Base-by-base conservation (phyloP, 2,113 vertebrate genomes). In the Cnemophilus loriae region DNA sequence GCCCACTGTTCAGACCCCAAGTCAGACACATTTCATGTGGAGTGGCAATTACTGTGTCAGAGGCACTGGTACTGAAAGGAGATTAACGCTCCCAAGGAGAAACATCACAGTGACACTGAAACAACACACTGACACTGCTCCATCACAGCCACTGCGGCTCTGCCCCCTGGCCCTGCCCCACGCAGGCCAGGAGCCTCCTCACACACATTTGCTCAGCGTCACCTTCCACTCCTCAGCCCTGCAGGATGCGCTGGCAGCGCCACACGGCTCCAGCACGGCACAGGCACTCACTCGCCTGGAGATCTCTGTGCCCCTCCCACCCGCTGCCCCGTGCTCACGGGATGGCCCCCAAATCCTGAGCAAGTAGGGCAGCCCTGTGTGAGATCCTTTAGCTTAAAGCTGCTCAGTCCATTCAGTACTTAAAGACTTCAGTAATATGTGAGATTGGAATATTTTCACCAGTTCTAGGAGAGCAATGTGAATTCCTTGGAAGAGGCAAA, bases 261-360 rank as follows among this genome's bases (percentile, higher is more conserved):
- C 71, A 61, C 6, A 4, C 0, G 1, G 47, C 39, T 37, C 10
- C 3, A 1, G 0, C 11, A 15, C 14, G 11, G 50, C 4, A 10
- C 39, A 15, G 21, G 28, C 33, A 53, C 41, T 7, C 8, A 15
- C 24, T 16, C 3, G 9, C 52, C 28, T 16, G 70, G 65, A 52
- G 63, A 56, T 14, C 50, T 53, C 73, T 27, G 27, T 46, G 69
- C 8, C 37, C 6, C 41, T 73, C 33, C 17, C 47, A 21, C 20
- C 44, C 0, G 0, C 20, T 19, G n/a, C 70, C 23, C 52, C 2
- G 9, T 10, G 44, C 39, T 47, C 41, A 41, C 0, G 3, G 68
- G 44, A 55, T 8, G 24, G 33, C 49, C 67, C 61, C 90, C 71
- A 57, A 57, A 35, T 15, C 74, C 65, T 11, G 16, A 57, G 9